Conservation (phyloP, 2,797 vertebrate genomes). For the Halcyon smyrnensis region DNA sequence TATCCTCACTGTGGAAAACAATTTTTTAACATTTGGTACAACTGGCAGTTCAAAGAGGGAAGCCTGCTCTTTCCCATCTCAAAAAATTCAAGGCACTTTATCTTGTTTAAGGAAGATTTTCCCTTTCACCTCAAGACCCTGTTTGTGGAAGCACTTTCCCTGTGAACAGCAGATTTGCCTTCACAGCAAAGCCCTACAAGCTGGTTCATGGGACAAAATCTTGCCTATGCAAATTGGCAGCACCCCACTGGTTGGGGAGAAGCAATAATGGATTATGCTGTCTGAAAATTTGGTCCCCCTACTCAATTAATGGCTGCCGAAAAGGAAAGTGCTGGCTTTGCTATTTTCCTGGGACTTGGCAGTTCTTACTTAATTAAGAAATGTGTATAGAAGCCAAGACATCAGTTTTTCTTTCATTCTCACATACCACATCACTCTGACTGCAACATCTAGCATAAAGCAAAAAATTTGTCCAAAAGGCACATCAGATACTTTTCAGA, state of each 20-base stretch:
- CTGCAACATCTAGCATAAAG: not conserved
- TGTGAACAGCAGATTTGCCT: not conserved
- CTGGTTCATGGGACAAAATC: not conserved
- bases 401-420: not conserved
- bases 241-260: not conserved
- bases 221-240: not conserved
- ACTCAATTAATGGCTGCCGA: not conserved
- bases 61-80: not conserved
- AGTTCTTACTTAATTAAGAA: constrained; percentile 37
- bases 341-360: not conserved
- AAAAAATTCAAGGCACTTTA: not conserved
- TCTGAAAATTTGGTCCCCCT: not conserved
- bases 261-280: not conserved
- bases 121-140: not conserved
- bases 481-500: not conserved
- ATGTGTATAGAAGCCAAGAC: not conserved
- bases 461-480: not conserved
- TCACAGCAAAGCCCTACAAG: not conserved
- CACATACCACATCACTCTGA: not conserved
- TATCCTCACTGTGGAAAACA: not conserved
- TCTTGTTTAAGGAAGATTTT: not conserved
- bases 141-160: not conserved
- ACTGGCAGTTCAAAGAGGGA: not conserved
- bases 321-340: not conserved
- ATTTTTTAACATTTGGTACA: not conserved